Evolutionary conservation across 2,113 vertebrate genomes (phyloP).

Genomic region (Rhea pennata): DNA sequence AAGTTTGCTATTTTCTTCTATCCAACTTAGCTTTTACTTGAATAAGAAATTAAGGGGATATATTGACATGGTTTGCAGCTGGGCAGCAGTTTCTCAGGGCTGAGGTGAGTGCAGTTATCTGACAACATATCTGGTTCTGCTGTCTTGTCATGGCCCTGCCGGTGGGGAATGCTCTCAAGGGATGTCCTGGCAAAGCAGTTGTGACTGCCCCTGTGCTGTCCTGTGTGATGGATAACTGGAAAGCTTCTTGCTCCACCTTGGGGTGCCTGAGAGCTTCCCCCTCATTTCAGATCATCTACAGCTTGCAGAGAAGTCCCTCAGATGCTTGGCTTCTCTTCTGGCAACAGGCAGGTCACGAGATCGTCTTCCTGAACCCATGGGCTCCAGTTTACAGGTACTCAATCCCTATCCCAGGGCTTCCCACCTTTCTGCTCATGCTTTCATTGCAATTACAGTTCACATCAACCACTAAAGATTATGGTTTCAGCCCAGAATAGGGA

Average conservation of each 20-base stretch:
- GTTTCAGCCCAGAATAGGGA: background rate
- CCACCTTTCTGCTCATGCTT: background rate
- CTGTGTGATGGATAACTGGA: background rate
- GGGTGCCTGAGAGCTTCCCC: background rate
- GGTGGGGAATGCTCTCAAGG: accelerated
- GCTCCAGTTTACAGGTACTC: background rate
- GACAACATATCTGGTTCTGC: background rate
- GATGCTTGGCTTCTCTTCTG: background rate
- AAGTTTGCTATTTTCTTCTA: background rate
- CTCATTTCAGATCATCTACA: background rate
- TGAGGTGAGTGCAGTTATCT: background rate
- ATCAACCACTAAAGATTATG: background rate
- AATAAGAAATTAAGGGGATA: background rate
- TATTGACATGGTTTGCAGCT: background rate
- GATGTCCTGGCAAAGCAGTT: background rate
- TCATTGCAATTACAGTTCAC: background rate
- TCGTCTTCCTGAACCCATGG: background rate
- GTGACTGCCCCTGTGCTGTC: background rate
- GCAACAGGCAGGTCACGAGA: accelerated
- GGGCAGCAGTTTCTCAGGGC: background rate
- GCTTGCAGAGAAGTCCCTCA: background rate
- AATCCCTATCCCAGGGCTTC: background rate
- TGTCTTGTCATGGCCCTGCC: background rate
- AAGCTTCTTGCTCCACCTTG: background rate
- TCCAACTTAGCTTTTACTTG: background rate